Conservation (phyloP, 2,113 vertebrate genomes). For the Chlamydotis undulata region DNA sequence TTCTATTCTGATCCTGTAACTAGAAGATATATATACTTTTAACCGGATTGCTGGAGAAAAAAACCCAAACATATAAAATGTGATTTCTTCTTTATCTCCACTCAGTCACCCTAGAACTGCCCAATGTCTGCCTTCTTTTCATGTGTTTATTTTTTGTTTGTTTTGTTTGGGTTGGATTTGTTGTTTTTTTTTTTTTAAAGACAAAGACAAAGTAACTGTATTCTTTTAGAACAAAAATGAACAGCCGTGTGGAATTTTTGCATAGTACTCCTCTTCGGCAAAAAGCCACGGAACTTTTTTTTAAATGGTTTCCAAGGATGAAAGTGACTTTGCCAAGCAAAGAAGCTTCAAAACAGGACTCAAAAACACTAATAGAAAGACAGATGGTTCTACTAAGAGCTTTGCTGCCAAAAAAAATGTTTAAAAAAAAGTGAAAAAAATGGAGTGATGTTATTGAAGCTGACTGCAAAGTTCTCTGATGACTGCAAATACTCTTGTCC, state of each 20-base stretch:
- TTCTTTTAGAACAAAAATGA: conserved; percentile 82
- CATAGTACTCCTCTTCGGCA: conserved; percentile 88
- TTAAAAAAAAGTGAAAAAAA: conserved; percentile 77
- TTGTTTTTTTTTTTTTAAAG: conserved; percentile 4
- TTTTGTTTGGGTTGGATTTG: not conserved
- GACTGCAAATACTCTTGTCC: conserved; percentile 82
- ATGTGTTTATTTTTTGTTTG: not conserved
- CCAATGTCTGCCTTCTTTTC: conserved; percentile 34
- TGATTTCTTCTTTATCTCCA: not conserved
- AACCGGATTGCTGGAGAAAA: not conserved
- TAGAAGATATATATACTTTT: not conserved
- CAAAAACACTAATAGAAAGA: conserved; percentile 94
- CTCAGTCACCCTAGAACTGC: not conserved
- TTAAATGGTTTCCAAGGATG: conserved; percentile 91
- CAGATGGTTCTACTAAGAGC: conserved; percentile 97
- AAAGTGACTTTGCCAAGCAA: conserved; percentile 95
- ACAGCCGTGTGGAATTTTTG: conserved; percentile 88
- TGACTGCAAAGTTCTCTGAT: conserved; percentile 85
- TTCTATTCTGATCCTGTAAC: not conserved
- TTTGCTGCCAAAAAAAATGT: conserved; percentile 88
- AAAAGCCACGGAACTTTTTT: conserved; percentile 89
- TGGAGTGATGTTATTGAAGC: conserved; percentile 91
- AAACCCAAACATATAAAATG: not conserved
- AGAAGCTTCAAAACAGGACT: conserved; percentile 88
- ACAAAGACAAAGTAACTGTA: conserved; percentile 79